Conservation (phyloP, 2,888 invertebrate genomes). For the Prenolepis imparis region DNA sequence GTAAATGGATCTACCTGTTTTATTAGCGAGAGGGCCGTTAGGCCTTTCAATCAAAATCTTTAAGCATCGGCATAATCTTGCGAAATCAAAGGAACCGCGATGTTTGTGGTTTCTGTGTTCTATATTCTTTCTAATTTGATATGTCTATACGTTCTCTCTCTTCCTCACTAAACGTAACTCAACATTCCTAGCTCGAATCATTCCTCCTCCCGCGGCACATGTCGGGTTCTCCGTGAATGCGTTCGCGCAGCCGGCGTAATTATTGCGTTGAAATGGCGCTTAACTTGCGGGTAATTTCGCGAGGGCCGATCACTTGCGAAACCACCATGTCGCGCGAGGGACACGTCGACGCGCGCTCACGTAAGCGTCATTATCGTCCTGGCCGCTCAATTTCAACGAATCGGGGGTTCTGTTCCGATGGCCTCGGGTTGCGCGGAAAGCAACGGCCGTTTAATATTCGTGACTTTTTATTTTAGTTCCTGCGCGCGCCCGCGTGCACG, state of each 20-base stretch:
- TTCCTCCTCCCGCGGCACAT: conserved; percentile 1
- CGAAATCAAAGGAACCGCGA: conserved; percentile 51
- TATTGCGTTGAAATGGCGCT: conserved; percentile 17
- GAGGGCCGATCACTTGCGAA: conserved; percentile 32
- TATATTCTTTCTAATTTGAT: conserved; percentile 37
- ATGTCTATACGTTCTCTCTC: not conserved
- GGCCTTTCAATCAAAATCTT: conserved; percentile 52
- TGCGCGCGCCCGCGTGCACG: conserved; percentile 27
- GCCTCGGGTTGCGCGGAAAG: conserved; percentile 41
- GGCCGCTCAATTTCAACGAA: conserved; percentile 35
- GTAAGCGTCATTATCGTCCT: conserved; percentile 41
- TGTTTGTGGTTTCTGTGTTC: conserved; percentile 50
- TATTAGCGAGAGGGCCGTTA: conserved; percentile 43
- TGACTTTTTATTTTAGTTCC: conserved; percentile 37
- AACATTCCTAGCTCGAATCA: not conserved
- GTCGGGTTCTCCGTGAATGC: not conserved
- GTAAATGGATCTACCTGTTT: conserved; percentile 57
- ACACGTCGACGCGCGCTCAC: conserved; percentile 42
- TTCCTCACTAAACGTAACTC: not conserved
- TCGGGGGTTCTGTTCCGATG: conserved; percentile 19
- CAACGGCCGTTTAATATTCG: conserved; percentile 48
- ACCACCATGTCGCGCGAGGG: conserved; percentile 19
- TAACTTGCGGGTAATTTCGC: conserved; percentile 33
- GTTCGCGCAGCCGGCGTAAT: conserved; percentile 14
- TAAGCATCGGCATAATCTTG: conserved; percentile 49